phyloP scores from a whole-genome alignment of 2,888 invertebrate species.

The Stenolophus ochropezus region DNA sequence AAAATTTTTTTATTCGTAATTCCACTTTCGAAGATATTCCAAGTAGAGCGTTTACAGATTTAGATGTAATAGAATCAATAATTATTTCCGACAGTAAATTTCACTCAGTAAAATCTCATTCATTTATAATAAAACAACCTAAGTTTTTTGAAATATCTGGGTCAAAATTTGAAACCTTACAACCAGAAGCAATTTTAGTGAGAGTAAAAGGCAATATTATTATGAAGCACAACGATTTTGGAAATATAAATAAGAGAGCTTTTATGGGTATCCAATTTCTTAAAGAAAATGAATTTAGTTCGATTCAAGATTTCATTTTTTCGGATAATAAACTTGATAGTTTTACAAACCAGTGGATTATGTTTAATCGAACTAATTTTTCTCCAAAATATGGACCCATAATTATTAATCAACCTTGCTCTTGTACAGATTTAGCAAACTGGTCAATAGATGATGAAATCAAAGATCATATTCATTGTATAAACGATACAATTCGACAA shows the following conservation, averaged over 20 bases:
- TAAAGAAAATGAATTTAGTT: slow-evolving; percentile 72
- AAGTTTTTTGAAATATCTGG: slow-evolving; percentile 78
- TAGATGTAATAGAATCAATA: slow-evolving; percentile 81
- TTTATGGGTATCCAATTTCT: slow-evolving; percentile 78
- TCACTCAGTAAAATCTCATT: slow-evolving; percentile 79
- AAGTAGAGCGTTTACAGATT: slow-evolving; percentile 83
- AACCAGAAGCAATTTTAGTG: slow-evolving; percentile 81
- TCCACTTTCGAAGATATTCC: slow-evolving; percentile 79
- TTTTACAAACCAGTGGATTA: slow-evolving; percentile 68
- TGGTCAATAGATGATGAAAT: slow-evolving; percentile 64
- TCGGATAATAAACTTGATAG: slow-evolving; percentile 79
- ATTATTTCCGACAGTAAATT: slow-evolving; percentile 80
- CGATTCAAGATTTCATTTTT: slow-evolving; percentile 76
- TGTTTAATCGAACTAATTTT: slow-evolving; percentile 74
- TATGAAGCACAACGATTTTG: slow-evolving; percentile 81
- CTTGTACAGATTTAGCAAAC: slow-evolving; percentile 72
- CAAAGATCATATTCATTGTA: slow-evolving; percentile 69
- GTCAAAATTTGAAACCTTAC: slow-evolving; percentile 77
- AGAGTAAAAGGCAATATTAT: slow-evolving; percentile 78
- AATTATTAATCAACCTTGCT: slow-evolving; percentile 77
- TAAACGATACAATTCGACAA: slow-evolving; percentile 64
- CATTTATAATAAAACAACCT: slow-evolving; percentile 81
- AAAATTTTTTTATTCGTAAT: slow-evolving; percentile 79
- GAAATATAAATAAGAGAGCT: slow-evolving; percentile 77
- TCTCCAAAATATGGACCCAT: slow-evolving; percentile 77